Base-by-base conservation (phyloP, 2,113 vertebrate species). In the Panthera uncia region DNA sequence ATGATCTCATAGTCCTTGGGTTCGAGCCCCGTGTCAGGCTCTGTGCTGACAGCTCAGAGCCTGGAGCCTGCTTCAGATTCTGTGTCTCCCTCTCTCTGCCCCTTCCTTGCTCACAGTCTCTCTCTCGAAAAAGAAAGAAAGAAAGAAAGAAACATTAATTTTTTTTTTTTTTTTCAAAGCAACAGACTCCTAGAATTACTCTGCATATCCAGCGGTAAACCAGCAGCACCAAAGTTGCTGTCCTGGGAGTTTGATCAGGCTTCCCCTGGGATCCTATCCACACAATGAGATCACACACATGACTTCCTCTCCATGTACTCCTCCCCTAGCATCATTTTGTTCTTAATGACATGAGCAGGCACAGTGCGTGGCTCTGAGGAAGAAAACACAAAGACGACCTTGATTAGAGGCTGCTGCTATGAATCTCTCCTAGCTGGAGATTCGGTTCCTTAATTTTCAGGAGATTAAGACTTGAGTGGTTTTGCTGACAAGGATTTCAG, bases 401-500 rank as follows among this genome's bases (percentile, higher is more conserved):
- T 86, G 68, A 29, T 63, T 55, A 57, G 50, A 92, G 14, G 18
- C 29, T 36, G 48, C 33, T 25, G 13, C 50, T 45, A 13, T 21
- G 69, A 66, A 48, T 86, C 41, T 29, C 7, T 66, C 48, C 65
- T 52, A 2, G 0, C 1, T 83, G 57, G 48, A 95, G 79, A 63
- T 79, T 29, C 21, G 73, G 23, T 38, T 29, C 36, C 69, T 96
- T 88, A 50, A 85, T 85, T 95, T 73, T 48, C 50, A 85, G 68
- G 50, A 89, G 90, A 95, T 82, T 89, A 74, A 87, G 80, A 80
- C 90, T 21, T 78, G 90, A 96, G 66, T 50, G 48, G 13, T 63
- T 97, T 61, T 61, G 57, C 76, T 55, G 15, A 16, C 83, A 71
- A 91, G 41, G 33, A 23, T 95, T 83, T 78, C 80, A 81, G 69